Evolutionary conservation across 2,888 invertebrate genomes (phyloP).

Genomic region (Apodemia zela): DNA sequence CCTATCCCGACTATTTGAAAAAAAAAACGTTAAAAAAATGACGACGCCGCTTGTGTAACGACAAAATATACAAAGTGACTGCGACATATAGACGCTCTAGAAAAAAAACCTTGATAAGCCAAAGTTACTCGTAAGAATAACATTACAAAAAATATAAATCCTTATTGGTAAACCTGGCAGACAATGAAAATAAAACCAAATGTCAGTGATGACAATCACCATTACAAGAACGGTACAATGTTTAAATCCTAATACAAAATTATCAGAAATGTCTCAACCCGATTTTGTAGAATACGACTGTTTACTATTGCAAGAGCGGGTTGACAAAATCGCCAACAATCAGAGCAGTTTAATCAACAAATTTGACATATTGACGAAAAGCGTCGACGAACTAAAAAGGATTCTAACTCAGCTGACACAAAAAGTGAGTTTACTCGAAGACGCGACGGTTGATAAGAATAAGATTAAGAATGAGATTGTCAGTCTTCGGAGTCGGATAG

Average conservation of each 20-base stretch:
- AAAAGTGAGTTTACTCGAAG: slow-evolving; percentile 51
- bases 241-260: slow-evolving; percentile 2
- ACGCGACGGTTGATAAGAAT: slow-evolving; percentile 44
- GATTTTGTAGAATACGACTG: slow-evolving; percentile 37
- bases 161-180: background rate
- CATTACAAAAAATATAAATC: no score
- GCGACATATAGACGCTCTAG: no score
- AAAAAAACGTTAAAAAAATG: no score
- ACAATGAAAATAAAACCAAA: background rate
- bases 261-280: slow-evolving; percentile 37
- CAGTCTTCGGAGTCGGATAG: slow-evolving; percentile 36
- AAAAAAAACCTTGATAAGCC: no score
- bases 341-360: slow-evolving; percentile 50
- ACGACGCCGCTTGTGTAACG: no score
- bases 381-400: slow-evolving; percentile 53
- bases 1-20: no score
- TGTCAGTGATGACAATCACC: background rate
- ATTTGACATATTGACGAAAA: slow-evolving; percentile 51
- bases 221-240: background rate
- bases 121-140: no score
- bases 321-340: slow-evolving; percentile 50
- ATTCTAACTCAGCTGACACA: slow-evolving; percentile 47
- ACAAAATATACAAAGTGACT: no score
- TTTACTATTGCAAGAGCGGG: slow-evolving; percentile 45
- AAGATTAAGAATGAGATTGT: slow-evolving; percentile 51